Evolutionary conservation across 1,140 invertebrate genomes (phyloP), one percentile per base, ranked within the genome.

Genomic region (Lanistes nyassanus): DNA sequence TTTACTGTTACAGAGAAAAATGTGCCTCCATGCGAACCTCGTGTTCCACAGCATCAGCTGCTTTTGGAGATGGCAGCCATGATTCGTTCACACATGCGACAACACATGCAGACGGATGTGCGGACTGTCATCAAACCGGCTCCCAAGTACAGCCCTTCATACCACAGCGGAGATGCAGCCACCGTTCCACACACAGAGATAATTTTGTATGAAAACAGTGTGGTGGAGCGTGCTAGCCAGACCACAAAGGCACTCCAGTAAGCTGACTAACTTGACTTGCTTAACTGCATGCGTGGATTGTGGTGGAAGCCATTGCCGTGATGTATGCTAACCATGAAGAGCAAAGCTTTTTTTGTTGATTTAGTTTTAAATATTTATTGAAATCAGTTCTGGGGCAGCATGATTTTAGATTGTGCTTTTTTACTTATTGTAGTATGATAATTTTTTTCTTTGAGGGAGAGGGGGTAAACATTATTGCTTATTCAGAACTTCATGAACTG

Each of bases 1-100:
- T n/a, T n/a, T n/a, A 6, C 16, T 36, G 16, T 42, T 42, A 3
- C 55, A 72, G 70, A 72, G 23, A 72, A 72, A n/a, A 72, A 72
- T 21, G 70, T 72, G 21, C 70, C 70, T 23, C 29, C 39, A 23
- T 72, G 70, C 21, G 64, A 74, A 47, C 60, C 85, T 1, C 77
- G 88, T 26, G 83, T 89, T 36, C 88, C 88, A 2, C 85, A 87
- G 65, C 77, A 76, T 70, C 88, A 89, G 79, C 74, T 89, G 31
- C 77, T 89, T 23, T 81, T 87, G 47, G 87, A 89, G 70, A 87
- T 89, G 85, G 85, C 88, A 36, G 76, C 88, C 42, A 80, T 88
- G 79, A 84, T 89, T 34, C 88, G 86, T 77, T 76, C 82, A 53
- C 86, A 89, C 82, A 80, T 88, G 2, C 73, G 81, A 67, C 80